Evolutionary conservation across 2,113 vertebrate genomes (phyloP), one percentile per base, ranked within the genome.

Genomic region (Protomyctophum bolini): DNA sequence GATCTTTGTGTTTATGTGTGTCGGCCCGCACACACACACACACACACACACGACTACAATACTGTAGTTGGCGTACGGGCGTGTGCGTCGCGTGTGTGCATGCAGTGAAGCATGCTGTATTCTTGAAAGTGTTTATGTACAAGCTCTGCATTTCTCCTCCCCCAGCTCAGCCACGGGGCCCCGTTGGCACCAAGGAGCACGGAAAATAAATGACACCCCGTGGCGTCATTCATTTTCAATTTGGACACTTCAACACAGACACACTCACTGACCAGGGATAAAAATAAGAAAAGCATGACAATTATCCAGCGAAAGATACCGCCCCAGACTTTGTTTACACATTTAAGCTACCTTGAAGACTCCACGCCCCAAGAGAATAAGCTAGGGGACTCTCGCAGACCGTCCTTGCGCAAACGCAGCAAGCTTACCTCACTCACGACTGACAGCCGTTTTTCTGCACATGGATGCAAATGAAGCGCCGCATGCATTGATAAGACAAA

Each of bases 401-500:
- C 45, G 3, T 64, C 63, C 63, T 67, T 66, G 10, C 72, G 2
- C 3, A 45, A 65, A 52, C 8, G 49, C 69, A 51, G 60, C 54
- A 49, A 15, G 48, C 59, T 21, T 4, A 41, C 1, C 33, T 56
- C 63, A 70, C 74, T 81, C 69, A 68, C 49, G 67, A 72, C 73
- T 65, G 72, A 47, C 45, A 41, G 65, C 1, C n/a, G 11, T 47
- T 63, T 21, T 64, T 52, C 69, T 65, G 74, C 57, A 41, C 64
- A 57, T 56, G 58, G 65, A 84, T 80, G 81, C 83, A 83, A 85
- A 82, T 81, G 66, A 78, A 72, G 77, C 72, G 1, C 55, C 49
- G 10, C 8, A 47, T 33, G 54, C 50, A 28, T 58, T 60, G 77
- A 82, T 83, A 88, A 87, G 54, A 66, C 45, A 55, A 12, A 8